phyloP scores from a whole-genome alignment of 2,113 vertebrate genomes.

The Myotis brandtii region DNA sequence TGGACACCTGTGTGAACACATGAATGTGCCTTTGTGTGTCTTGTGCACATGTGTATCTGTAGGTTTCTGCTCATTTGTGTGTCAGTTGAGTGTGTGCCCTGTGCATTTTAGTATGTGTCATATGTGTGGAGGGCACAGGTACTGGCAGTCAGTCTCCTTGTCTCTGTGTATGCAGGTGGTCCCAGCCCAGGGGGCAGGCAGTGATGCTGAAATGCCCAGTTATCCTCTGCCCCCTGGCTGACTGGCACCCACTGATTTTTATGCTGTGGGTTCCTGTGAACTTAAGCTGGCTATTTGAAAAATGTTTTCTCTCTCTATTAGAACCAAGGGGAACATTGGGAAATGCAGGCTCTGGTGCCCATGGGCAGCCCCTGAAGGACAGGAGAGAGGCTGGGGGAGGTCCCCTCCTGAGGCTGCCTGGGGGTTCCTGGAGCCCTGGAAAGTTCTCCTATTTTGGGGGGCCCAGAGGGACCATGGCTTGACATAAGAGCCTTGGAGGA shows the following conservation, averaged over 20 bases:
- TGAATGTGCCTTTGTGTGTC: neutral
- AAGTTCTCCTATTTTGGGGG: neutral
- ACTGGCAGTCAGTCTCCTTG: neutral
- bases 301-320: slow-evolving; percentile 57
- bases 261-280: slow-evolving; percentile 65
- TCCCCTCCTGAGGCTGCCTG: neutral
- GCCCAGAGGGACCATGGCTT: neutral
- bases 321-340: neutral
- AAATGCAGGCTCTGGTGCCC: neutral
- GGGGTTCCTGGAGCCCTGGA: neutral
- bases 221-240: slow-evolving; percentile 29
- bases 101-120: neutral
- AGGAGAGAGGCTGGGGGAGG: neutral
- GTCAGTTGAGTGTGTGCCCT: neutral
- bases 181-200: neutral
- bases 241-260: slow-evolving; percentile 26
- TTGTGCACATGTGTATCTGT: neutral
- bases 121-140: neutral
- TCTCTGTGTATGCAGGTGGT: neutral
- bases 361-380: neutral
- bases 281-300: slow-evolving; percentile 61
- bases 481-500: neutral
- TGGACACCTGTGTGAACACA: neutral
- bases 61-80: neutral
- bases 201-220: neutral